These are phyloP conservation scores for Gryon sp. DNA, from an alignment of 1,140 invertebrate genomes.

Conservation along the genomic window DNA sequence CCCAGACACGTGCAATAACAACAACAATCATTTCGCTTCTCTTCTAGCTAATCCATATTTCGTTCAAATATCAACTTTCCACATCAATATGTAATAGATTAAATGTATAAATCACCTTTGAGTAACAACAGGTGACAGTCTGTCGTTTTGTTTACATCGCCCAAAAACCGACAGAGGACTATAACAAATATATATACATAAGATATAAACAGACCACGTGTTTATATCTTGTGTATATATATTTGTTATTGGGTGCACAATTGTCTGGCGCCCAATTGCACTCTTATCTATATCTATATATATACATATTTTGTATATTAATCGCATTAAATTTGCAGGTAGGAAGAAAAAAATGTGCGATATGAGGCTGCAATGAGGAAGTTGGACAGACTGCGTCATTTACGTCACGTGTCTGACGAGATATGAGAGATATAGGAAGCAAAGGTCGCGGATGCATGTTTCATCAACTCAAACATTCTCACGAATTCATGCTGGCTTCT, in stretches of 20 bases:
- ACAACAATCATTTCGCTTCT: too few relatives aligned
- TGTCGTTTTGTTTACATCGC: conserved; percentile 69
- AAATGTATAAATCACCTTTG: too few relatives aligned
- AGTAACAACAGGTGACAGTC: conserved; percentile 75
- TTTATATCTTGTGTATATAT: too few relatives aligned
- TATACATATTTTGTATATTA: too few relatives aligned
- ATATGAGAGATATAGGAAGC: not conserved
- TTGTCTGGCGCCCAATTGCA: too few relatives aligned
- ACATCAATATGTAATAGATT: too few relatives aligned
- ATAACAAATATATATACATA: too few relatives aligned
- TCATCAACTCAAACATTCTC: not conserved
- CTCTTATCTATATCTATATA: too few relatives aligned
- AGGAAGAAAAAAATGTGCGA: not conserved
- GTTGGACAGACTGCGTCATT: conserved; percentile 14
- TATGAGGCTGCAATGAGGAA: conserved; percentile 12
- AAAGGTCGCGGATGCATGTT: conserved; percentile 10
- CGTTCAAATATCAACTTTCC: too few relatives aligned
- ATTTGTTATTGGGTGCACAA: too few relatives aligned
- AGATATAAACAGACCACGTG: too few relatives aligned
- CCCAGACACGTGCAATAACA: conserved; percentile 1
- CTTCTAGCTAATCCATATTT: too few relatives aligned
- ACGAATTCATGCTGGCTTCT: not conserved
- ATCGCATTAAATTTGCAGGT: not conserved
- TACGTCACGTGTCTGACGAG: conserved; percentile 13
- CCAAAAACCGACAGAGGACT: conserved; percentile 72